Conservation (phyloP, 1,140 invertebrate species). For the Lamellibrachia luymesi region DNA sequence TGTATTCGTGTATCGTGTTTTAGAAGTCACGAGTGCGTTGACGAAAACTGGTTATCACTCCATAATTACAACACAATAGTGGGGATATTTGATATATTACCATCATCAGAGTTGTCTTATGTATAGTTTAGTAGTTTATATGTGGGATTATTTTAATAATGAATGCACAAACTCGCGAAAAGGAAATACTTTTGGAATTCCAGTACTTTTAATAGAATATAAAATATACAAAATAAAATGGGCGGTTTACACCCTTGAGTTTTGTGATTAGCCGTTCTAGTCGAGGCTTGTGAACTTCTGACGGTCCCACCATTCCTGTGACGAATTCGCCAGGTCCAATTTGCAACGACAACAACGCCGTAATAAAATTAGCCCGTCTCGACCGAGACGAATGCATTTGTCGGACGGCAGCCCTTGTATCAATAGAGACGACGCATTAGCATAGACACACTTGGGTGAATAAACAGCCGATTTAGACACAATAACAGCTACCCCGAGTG, state of each 20-base stretch:
- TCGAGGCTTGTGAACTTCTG: background rate
- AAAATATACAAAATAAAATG: background rate
- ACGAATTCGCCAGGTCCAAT: background rate
- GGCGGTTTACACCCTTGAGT: background rate
- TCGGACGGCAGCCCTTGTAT: background rate
- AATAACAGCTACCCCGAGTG: background rate
- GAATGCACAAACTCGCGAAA: background rate
- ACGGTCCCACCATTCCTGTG: background rate
- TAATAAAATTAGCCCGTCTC: background rate
- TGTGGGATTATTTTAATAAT: background rate
- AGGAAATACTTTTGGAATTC: background rate
- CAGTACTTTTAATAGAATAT: background rate
- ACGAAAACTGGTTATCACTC: no score
- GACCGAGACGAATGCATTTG: background rate
- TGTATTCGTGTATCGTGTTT: no score
- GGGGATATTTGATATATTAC: no score
- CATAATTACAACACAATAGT: no score
- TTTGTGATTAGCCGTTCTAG: background rate
- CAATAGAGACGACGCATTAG: background rate
- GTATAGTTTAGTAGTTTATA: no score
- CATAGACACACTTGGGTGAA: background rate
- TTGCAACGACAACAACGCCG: background rate
- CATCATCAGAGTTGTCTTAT: no score
- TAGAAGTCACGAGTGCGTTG: no score
- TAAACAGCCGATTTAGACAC: background rate